These are phyloP conservation scores for Lophius americanus DNA, from an alignment of 2,797 vertebrate genomes.

Conservation along the genomic window DNA sequence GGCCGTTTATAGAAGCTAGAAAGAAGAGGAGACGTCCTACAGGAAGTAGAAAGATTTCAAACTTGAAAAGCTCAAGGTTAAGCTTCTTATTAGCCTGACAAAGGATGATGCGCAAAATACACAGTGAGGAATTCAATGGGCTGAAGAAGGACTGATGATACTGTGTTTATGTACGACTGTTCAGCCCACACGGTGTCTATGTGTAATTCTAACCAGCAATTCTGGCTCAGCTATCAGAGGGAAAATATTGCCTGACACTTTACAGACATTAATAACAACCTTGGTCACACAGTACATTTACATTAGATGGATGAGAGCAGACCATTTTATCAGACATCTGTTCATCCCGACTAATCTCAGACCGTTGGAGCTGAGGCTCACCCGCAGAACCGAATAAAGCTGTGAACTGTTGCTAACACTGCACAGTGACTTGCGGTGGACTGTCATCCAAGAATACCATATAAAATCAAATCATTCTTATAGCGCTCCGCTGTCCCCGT, in stretches of 20 bases:
- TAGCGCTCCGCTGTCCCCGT: constrained; percentile 70
- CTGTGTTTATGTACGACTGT: constrained; percentile 36
- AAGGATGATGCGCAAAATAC: constrained; percentile 38
- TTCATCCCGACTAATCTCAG: constrained; percentile 55
- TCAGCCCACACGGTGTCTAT: constrained; percentile 32
- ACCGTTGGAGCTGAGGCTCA: constrained; percentile 53
- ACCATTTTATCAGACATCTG: constrained; percentile 73
- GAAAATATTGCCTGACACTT: constrained; percentile 53
- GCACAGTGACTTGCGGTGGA: constrained; percentile 68
- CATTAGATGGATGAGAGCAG: constrained; percentile 59
- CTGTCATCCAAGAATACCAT: constrained; percentile 80
- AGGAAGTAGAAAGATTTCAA: constrained; percentile 66
- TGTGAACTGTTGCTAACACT: constrained; percentile 75
- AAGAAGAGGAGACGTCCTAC: constrained; percentile 58
- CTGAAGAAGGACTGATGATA: constrained; percentile 20
- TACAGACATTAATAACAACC: constrained; percentile 60
- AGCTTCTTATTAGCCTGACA: constrained; percentile 39
- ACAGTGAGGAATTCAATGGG: constrained; percentile 38
- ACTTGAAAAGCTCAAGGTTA: constrained; percentile 47
- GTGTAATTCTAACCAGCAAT: constrained; percentile 36
- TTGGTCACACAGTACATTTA: constrained; percentile 57
- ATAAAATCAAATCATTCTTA: constrained; percentile 80
- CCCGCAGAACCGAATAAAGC: constrained; percentile 65
- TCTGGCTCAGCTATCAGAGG: constrained; percentile 46
- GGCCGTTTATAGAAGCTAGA: constrained; percentile 59